Base-by-base conservation (phyloP, 2,113 vertebrate species). In the Catharus fuscescens region DNA sequence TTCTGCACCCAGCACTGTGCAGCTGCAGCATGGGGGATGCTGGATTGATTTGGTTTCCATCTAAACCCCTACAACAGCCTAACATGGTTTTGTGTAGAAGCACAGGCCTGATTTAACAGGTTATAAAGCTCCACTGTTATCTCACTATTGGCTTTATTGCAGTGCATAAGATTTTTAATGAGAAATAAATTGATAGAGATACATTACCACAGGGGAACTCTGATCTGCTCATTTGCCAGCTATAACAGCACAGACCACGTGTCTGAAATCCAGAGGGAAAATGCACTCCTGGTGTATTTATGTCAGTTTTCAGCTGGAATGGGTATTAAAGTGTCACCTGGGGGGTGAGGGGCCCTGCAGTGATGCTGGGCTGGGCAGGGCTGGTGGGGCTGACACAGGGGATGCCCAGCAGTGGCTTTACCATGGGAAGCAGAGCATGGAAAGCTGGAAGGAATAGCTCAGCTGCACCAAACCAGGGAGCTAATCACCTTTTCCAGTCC, bases 151-250 rank as follows among this genome's bases (percentile, higher is more conserved):
- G 26, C 80, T 96, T 81, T 48, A 83, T 29, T 65, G 86, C 36
- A 38, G 50, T 0, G 3, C 5, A 9, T 87, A 69, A 83, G 65
- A 65, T 50, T 80, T 95, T 96, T 93, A 96, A 85, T 65, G 86
- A 96, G 92, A 94, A 95, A 90, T 86, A 79, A 91, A 83, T 80
- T 83, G 88, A 69, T 52, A 56, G 86, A 83, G 64, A 88, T 50
- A 34, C 77, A 12, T 69, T 67, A 26, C 57, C 20, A 44, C 0
- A 7, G 38, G 71, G 31, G 70, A 72, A 16, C 17, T 20, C 8
- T 3, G 85, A 73, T 53, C 81, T 36, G 80, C 74, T 59, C 90
- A 10, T 92, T 91, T 66, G 86, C 6, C 38, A 84, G 72, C 57
- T 23, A 1, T 5, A 53, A 47, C 5, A 8, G 77, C 77, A 45